Base-by-base conservation (phyloP, 37 sponge, comb jelly and placozoan species). In the Aplysina aerophoba region DNA sequence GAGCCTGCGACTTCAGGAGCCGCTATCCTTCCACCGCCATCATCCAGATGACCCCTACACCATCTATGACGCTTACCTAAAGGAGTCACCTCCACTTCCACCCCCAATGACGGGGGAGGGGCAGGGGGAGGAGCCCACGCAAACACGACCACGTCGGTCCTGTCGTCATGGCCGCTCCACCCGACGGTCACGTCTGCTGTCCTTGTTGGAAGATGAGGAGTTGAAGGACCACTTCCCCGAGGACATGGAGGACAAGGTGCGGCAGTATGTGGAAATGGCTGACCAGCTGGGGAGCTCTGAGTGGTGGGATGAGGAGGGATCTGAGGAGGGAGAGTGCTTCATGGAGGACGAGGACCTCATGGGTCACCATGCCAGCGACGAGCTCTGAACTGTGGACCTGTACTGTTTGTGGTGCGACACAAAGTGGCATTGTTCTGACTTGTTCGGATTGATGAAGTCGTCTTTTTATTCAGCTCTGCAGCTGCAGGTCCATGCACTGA, bases 1-100 rank as follows among this genome's bases (percentile, higher is more conserved):
- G 1, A 37, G 84, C 11, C 53, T 92, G 6, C 36, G 4, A 31
- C 38, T 40, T 11, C 79, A 88, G 61, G 50, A 59, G 12, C 36
- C 88, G 21, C 38, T 92, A 13, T 88, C 92, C 15, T 92, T 92
- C 65, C 92, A 92, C 69, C 68, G 89, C 15, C 89, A 88, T 68
- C 31, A 0, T 11, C 89, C 89, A 15, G 30, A 44, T 20, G 86
- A 92, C 73, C 92, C 92, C 5, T 33, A 38, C 39, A 63, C 55
- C 12, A 61, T 92, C 62, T 92, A 92, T 67, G 30, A 69, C 4
- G 35, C 81, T 19, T 88, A 92, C 41, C 84, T 92, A 3, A 44
- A 44, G 50, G 50, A 44, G 50, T 44, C 50, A 8, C 50, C 50
- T 8, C 50, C 50, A 44, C 50, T 8, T 44, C n/a, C n/a, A n/a